phyloP scores from a whole-genome alignment of 2,113 vertebrate species.

The Ailuropoda melanoleuca region DNA sequence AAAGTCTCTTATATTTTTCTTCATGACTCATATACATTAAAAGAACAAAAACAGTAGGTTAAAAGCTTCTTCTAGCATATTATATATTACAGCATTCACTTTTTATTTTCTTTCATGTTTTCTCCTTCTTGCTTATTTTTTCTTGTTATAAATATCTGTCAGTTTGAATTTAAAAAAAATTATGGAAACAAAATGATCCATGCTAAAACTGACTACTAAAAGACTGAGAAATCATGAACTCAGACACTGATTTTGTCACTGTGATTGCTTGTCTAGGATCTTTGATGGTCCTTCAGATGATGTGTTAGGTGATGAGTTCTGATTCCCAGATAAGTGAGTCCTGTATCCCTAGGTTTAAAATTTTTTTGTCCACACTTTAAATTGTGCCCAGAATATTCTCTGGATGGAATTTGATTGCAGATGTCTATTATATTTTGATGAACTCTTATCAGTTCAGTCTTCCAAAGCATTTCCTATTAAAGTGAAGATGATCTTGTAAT shows the following conservation, averaged over 20 bases:
- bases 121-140: not conserved
- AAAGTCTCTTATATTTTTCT: not conserved
- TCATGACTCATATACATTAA: not conserved
- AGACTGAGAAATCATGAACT: constrained; percentile 50
- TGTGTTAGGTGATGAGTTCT: constrained; percentile 25
- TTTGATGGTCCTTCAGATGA: not conserved
- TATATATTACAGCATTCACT: not conserved
- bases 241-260: constrained; percentile 40
- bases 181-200: constrained; percentile 38
- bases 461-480: constrained; percentile 41
- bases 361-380: not conserved
- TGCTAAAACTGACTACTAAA: constrained; percentile 14
- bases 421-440: constrained; percentile 36
- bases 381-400: constrained; percentile 23
- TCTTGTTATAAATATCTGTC: constrained; percentile 49
- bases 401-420: constrained; percentile 53
- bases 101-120: constrained; percentile 14
- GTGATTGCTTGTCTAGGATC: constrained; percentile 30
- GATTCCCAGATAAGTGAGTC: constrained; percentile 37
- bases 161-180: constrained; percentile 42
- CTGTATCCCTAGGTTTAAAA: not conserved
- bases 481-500: constrained; percentile 12
- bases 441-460: constrained; percentile 11
- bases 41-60: not conserved
- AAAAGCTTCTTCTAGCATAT: not conserved